phyloP scores from a whole-genome alignment of 2,888 invertebrate genomes.

The Sarcophaga rosellei region DNA sequence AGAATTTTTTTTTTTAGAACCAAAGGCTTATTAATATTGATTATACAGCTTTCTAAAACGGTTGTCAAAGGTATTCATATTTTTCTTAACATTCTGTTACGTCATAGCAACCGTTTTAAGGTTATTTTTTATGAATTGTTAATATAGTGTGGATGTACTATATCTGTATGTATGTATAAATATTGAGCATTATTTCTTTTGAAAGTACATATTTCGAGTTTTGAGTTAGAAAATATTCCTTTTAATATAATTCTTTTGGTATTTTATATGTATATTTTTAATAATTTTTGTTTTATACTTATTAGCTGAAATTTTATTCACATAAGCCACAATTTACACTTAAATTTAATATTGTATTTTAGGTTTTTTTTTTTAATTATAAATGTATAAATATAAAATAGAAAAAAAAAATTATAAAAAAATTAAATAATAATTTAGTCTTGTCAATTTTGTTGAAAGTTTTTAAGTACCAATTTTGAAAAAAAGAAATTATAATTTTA shows the following conservation, averaged over 20 bases:
- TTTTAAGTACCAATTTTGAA: conserved; percentile 62
- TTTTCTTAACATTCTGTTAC: no score
- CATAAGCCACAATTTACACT: conserved; percentile 71
- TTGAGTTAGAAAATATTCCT: not conserved
- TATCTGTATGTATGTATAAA: not conserved
- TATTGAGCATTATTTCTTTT: conserved; percentile 34
- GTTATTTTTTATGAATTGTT: no score
- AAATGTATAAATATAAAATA: conserved; percentile 25
- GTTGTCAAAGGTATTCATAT: no score
- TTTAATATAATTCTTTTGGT: not conserved
- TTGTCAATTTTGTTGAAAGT: conserved; percentile 45
- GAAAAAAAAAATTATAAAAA: conserved; percentile 38
- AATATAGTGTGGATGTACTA: not conserved
- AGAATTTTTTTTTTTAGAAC: no score
- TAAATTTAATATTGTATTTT: conserved; percentile 54
- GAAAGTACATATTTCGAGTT: not conserved
- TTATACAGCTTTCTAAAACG: no score
- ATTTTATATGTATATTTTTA: conserved; percentile 2
- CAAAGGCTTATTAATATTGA: no score
- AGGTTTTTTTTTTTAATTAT: conserved; percentile 6
- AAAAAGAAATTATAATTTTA: not conserved
- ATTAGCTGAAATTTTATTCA: conserved; percentile 68
- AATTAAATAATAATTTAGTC: conserved; percentile 44
- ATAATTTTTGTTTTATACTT: conserved; percentile 42
- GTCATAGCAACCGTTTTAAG: no score